Evolutionary conservation across 2,888 invertebrate species (phyloP), one percentile per base, ranked within the genome.

Genomic region (Troglohyphantes excavatus): DNA sequence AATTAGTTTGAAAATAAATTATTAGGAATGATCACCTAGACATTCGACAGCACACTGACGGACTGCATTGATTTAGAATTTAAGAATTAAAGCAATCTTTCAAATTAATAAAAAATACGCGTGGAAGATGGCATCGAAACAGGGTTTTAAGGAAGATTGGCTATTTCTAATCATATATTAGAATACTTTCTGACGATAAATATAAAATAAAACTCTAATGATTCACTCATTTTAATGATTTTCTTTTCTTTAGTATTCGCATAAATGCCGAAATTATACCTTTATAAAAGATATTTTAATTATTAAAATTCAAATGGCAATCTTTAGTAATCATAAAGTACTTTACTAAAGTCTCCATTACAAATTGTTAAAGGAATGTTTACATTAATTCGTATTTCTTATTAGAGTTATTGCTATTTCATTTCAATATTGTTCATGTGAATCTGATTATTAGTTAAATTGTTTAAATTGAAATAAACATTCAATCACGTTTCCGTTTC

Each of bases 181-280:
- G 17, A 53, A 53, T 53, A 53, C 17, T 53, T 53, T 53, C 13
- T n/a, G 17, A 53, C n/a, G n/a, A 53, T 53, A 53, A 53, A 17
- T 17, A n/a, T 5, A 53, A 53, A 53, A 53, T n/a, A 53, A 53
- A n/a, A 53, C 5, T 53, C 5, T 2, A 53, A n/a, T 53, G 53
- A 53, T 53, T 53, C 53, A 53, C 53, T 53, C 53, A 53, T 53
- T 17, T n/a, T 53, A 53, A 53, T 53, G 53, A 53, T 13, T 53
- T 17, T 53, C 53, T 53, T 39, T 39, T 39, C 53, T 53, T 17
- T 17, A 53, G n/a, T n/a, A 53, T 53, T n/a, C n/a, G 39, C 13
- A 39, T 39, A 39, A 39, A 39, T 39, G 13, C 13, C 39, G 39
- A 39, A 39, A 39, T 39, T 39, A 11, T 13, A 39, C 13, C 39